phyloP scores from a whole-genome alignment of 92 coral and sea anemone species.

The Chrysogorgia sp. region DNA sequence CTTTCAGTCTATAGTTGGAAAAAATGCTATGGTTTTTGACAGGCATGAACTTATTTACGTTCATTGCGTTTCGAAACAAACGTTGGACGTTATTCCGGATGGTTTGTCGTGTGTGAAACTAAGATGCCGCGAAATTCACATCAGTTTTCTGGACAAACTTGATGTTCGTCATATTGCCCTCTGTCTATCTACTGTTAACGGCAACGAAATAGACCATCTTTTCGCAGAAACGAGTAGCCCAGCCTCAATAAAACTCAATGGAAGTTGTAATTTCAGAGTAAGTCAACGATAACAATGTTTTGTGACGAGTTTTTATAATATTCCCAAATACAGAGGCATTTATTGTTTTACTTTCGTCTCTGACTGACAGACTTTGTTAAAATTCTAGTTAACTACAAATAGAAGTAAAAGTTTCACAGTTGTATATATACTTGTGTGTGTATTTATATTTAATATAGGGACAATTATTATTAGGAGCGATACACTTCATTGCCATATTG shows the following conservation, averaged over 20 bases:
- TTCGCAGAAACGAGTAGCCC: conserved; percentile 40
- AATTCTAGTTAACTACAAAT: no score
- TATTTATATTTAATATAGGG: no score
- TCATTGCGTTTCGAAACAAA: conserved; percentile 49
- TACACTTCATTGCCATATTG: no score
- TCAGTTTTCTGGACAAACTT: conserved; percentile 44
- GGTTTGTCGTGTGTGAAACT: conserved; percentile 45
- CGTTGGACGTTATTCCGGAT: background rate
- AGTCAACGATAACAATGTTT: background rate
- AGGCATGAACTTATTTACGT: conserved; percentile 24
- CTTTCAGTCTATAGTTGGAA: background rate
- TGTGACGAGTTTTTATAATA: background rate
- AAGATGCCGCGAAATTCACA: conserved; percentile 54
- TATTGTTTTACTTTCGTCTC: no score
- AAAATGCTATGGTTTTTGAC: background rate
- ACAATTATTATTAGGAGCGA: no score
- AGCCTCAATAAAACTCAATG: conserved; percentile 36
- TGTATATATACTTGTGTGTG: no score
- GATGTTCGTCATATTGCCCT: conserved; percentile 43
- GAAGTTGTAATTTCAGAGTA: conserved; percentile 56
- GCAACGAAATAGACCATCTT: conserved; percentile 1
- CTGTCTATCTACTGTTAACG: conserved; percentile 35
- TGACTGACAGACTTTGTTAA: no score
- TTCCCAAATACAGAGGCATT: no score
- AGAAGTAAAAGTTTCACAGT: no score